These are phyloP conservation scores for Zosterops hypoxanthus DNA, from an alignment of 2,113 vertebrate species.

Conservation along the genomic window DNA sequence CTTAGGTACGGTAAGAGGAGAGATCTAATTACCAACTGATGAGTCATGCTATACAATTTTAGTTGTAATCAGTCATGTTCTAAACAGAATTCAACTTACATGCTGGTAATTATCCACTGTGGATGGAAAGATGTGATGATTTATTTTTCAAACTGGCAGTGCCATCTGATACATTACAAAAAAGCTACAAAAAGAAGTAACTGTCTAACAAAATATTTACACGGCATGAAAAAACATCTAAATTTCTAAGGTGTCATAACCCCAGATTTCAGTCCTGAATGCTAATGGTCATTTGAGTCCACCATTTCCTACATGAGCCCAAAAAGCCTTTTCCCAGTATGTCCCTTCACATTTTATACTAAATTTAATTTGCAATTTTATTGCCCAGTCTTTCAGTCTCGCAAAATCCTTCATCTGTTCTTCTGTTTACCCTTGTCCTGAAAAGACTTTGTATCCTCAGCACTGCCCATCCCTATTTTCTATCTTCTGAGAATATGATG, in stretches of 20 bases:
- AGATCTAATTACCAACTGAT: slow-evolving; percentile 53
- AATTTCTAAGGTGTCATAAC: neutral
- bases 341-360: neutral
- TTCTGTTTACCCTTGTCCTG: neutral
- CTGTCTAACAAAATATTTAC: slow-evolving; percentile 7
- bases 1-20: neutral
- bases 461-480: rapidly evolving
- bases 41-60: slow-evolving; percentile 44
- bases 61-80: slow-evolving; percentile 51
- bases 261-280: neutral
- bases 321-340: neutral
- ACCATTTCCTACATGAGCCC: neutral
- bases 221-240: neutral
- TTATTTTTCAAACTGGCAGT: slow-evolving; percentile 54
- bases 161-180: neutral
- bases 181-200: slow-evolving; percentile 31
- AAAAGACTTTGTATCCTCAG: neutral
- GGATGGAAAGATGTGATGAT: neutral
- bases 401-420: neutral
- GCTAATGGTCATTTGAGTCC: neutral
- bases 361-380: neutral
- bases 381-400: neutral
- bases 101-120: slow-evolving; percentile 48
- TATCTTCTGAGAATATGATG: neutral
- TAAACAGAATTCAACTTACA: slow-evolving; percentile 13